A percentile compares a stretch with the other conserved stretches of the same genome.
phyloP scores from a whole-genome alignment of 2,888 invertebrate species.

The Ischnus inquisitorius region DNA sequence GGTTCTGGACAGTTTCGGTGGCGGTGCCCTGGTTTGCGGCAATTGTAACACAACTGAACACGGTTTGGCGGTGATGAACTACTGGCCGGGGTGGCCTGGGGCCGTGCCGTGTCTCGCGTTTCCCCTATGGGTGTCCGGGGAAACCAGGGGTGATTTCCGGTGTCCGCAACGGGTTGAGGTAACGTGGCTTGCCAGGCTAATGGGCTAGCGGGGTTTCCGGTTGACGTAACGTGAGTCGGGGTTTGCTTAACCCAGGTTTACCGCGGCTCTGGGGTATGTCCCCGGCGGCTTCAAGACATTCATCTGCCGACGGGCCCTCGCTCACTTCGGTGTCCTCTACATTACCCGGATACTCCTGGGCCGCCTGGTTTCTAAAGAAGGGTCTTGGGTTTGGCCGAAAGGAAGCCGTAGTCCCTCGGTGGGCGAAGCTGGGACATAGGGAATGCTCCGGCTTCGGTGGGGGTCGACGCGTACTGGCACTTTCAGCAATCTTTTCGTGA shows the following conservation, averaged over 20 bases:
- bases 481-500: not conserved
- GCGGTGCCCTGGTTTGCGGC: not conserved
- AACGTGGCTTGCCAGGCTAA: not conserved
- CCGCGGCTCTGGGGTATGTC: not conserved
- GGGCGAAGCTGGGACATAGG: constrained; percentile 12
- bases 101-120: not conserved
- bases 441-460: constrained; percentile 13
- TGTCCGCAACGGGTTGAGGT: not conserved
- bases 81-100: not conserved
- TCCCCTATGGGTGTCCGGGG: no score
- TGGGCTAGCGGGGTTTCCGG: not conserved
- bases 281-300: not conserved
- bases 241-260: not conserved
- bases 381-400: no score
- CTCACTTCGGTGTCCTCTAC: not conserved
- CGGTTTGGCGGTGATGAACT: not conserved
- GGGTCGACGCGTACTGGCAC: not conserved
- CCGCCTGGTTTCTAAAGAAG: no score
- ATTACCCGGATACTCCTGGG: no score
- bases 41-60: constrained; percentile 21
- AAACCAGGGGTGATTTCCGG: no score
- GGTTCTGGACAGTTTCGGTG: not conserved
- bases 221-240: not conserved
- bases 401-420: not conserved
- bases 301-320: no score